A percentile compares a stretch with the other conserved stretches of the same genome.
These are phyloP conservation scores for Platyscapa corneri DNA, from an alignment of 1,140 invertebrate species.

Conservation along the genomic window DNA sequence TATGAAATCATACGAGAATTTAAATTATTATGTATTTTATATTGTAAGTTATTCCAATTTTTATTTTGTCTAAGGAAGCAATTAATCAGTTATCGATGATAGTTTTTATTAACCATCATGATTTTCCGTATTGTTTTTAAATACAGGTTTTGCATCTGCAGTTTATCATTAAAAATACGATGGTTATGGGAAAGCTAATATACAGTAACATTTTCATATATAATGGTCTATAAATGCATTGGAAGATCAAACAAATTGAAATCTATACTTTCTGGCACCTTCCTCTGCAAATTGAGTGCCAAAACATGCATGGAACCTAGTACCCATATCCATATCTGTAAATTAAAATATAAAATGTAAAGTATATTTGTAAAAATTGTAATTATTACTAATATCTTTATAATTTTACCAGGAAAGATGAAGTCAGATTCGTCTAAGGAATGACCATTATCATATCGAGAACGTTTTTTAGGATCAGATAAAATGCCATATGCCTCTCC, in stretches of 20 bases:
- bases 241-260: constrained; percentile 50
- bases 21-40: not conserved
- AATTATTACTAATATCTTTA: not conserved
- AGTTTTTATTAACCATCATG: constrained; percentile 32
- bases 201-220: constrained; percentile 43
- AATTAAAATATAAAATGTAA: constrained; percentile 54
- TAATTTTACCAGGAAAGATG: constrained; percentile 66
- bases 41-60: constrained; percentile 16
- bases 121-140: constrained; percentile 26
- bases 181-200: constrained; percentile 47
- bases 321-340: constrained; percentile 84
- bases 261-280: constrained; percentile 25
- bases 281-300: constrained; percentile 49
- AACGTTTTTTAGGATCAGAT: constrained; percentile 93
- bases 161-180: constrained; percentile 40
- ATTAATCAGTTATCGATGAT: constrained; percentile 20
- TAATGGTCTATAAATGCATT: constrained; percentile 50
- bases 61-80: constrained; percentile 38
- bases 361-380: not conserved
- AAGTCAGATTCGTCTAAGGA: constrained; percentile 85
- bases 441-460: constrained; percentile 94
- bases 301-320: constrained; percentile 88
- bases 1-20: not conserved
- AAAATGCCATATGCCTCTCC: constrained; percentile 97
- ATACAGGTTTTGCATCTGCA: constrained; percentile 26